Conservation (phyloP, 2,797 vertebrate species). For the Danio kyathit region DNA sequence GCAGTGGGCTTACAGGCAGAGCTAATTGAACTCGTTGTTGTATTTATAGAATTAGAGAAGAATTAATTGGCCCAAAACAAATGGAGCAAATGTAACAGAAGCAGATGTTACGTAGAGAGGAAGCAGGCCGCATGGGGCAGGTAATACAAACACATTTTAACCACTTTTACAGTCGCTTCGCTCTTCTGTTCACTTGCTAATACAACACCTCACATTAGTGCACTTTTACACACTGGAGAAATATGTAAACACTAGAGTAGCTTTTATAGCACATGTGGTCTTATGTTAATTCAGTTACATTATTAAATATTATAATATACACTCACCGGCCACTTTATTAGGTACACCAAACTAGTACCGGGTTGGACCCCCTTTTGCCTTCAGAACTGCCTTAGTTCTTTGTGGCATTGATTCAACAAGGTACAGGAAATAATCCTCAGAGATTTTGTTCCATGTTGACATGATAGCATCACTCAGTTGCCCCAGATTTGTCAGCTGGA, state of each 20-base stretch:
- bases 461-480: too few relatives aligned
- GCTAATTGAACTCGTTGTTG: slow-evolving; percentile 75
- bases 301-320: too few relatives aligned
- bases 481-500: too few relatives aligned
- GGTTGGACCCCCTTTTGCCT: too few relatives aligned
- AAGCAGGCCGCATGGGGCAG: slow-evolving; percentile 47
- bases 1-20: slow-evolving; percentile 69
- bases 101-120: slow-evolving; percentile 51
- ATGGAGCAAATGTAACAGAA: slow-evolving; percentile 60
- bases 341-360: too few relatives aligned
- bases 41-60: slow-evolving; percentile 74
- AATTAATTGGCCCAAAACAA: slow-evolving; percentile 73
- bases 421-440: too few relatives aligned
- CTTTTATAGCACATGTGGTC: not conserved
- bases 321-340: too few relatives aligned
- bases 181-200: slow-evolving; percentile 68
- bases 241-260: slow-evolving; percentile 26
- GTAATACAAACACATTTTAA: slow-evolving; percentile 70
- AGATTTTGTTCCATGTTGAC: too few relatives aligned
- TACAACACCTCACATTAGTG: slow-evolving; percentile 21
- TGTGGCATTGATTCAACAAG: too few relatives aligned
- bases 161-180: slow-evolving; percentile 50
- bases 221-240: not conserved
- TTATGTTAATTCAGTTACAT: too few relatives aligned
- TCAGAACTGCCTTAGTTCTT: too few relatives aligned